A percentile compares a stretch with the other conserved stretches of the same genome.
Conservation (phyloP, 2,797 vertebrate genomes). For the Sarcoramphus papa region DNA sequence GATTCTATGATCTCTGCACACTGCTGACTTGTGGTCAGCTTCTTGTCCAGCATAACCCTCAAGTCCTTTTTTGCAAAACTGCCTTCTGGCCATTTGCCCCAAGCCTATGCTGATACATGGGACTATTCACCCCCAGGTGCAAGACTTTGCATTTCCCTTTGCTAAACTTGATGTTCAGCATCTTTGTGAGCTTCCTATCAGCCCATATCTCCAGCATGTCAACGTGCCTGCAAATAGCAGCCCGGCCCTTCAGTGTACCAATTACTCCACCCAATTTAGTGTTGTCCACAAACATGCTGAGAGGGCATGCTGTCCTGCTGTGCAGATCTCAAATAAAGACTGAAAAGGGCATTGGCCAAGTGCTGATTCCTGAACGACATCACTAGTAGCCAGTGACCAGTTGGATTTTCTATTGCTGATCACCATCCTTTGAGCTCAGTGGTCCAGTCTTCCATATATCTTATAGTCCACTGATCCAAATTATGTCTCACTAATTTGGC, state of each 20-base stretch:
- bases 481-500: neutral
- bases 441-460: neutral
- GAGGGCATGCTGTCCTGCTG: neutral
- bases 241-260: too few relatives aligned
- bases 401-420: neutral
- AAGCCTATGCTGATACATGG: too few relatives aligned
- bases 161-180: neutral
- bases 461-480: neutral
- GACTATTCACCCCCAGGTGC: neutral
- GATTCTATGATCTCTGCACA: neutral
- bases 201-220: neutral
- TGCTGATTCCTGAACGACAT: neutral
- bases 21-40: neutral
- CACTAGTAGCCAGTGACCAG: neutral
- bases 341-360: neutral
- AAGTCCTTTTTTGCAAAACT: neutral
- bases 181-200: neutral
- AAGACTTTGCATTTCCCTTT: neutral
- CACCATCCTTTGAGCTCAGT: neutral
- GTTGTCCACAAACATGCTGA: neutral
- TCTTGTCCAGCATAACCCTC: neutral
- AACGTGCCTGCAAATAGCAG: rapidly evolving
- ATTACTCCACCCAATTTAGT: neutral
- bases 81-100: neutral
- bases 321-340: neutral